phyloP scores from a whole-genome alignment of 2,888 invertebrate species.

The Ormia ochracea region DNA sequence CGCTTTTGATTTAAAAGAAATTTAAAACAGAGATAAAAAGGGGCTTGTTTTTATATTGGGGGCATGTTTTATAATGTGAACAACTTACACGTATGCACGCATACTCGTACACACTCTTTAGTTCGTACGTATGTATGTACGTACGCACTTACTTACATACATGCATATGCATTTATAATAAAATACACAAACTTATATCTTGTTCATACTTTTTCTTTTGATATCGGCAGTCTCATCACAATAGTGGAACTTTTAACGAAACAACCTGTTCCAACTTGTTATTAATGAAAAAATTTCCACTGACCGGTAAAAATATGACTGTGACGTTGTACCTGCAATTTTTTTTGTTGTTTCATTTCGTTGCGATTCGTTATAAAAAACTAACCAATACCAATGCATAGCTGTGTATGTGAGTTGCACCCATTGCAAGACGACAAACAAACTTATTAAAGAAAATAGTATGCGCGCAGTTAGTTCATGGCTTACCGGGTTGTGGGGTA shows the following conservation, averaged over 20 bases:
- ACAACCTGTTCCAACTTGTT: conserved; percentile 12
- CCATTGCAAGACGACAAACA: no score
- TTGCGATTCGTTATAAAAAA: not conserved
- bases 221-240: not conserved
- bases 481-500: no score
- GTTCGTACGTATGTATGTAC: not conserved
- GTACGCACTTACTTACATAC: not conserved
- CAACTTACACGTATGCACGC: not conserved
- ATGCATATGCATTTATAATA: not conserved
- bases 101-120: not conserved
- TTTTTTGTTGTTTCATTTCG: not conserved
- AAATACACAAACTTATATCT: not conserved
- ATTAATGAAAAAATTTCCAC: conserved; percentile 28
- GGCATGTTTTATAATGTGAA: not conserved
- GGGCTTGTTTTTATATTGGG: conserved; percentile 15
- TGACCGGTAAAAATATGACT: conserved; percentile 2
- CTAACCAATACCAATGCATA: no score
- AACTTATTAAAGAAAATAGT: no score
- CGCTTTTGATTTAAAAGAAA: not conserved
- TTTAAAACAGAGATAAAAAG: not conserved
- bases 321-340: not conserved
- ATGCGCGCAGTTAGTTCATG: no score
- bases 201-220: not conserved
- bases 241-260: not conserved
- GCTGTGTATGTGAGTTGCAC: no score